Evolutionary conservation across 2,113 vertebrate genomes (phyloP), one percentile per base, ranked within the genome.

Genomic region (Nyctibius bracteatus): DNA sequence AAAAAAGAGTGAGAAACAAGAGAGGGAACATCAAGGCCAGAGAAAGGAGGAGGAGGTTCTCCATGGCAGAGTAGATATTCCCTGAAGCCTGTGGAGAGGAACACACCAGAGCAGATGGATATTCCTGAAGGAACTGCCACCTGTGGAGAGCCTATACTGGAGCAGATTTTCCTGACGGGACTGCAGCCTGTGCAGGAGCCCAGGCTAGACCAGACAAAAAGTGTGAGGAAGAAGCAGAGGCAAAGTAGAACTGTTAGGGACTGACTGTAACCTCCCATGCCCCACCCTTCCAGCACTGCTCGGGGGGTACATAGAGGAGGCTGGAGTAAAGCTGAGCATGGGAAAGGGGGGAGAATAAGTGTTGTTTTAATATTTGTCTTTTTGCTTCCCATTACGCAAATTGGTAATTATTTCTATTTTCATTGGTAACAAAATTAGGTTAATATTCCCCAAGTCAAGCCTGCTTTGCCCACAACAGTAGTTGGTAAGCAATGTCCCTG

Each of bases 91-190:
- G 8, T 52, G 27, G 43, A 90, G 55, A 63, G 39, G 31, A 86
- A 63, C 35, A 71, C 51, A 90, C 8, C 47, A 71, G 28, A 89
- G 55, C 93, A 95, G 94, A 96, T 94, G 92, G 84, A 66, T 78
- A 24, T 63, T 95, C 74, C 52, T 72, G 61, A 89, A 91, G 61
- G 23, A 94, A 74, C 37, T 62, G 46, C 46, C 81, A 96, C 87
- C 84, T 74, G 68, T 54, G 43, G 90, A 89, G 87, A 95, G 49
- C 22, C 31, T 70, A 12, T 12, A 58, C 46, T 63, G 37, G 13
- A 58, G 47, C 68, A 96, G 77, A 96, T 94, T 90, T 95, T 87
- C 21, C 55, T 86, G 44, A 81, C 23, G 78, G 46, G 63, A 62
- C 12, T 87, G 51, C 49, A 84, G 73, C 51, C 43, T 37, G 35